Percentiles rank a stretch among this genome's conserved stretches.
Conservation (phyloP, 1,140 invertebrate genomes). For the Cydia pomonella region DNA sequence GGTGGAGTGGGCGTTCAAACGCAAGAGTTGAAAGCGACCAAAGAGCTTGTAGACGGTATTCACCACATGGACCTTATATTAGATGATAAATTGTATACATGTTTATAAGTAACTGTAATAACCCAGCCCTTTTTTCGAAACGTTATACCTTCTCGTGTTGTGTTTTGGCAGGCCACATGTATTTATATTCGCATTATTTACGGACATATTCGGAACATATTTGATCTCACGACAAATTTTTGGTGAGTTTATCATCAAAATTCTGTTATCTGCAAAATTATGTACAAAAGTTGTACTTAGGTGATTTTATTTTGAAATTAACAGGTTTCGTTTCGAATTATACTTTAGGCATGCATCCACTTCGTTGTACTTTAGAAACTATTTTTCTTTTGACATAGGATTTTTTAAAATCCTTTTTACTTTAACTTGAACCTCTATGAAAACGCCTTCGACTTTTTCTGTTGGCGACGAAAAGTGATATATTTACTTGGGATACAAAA, state of each 20-base stretch:
- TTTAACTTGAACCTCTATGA: neutral
- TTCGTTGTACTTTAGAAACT: neutral
- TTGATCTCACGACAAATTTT: neutral
- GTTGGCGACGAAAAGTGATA: slow-evolving; percentile 5
- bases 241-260: neutral
- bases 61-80: no score
- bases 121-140: neutral
- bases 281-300: neutral
- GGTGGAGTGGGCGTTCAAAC: no score
- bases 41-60: no score
- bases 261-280: neutral
- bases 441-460: neutral
- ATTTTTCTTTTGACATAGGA: neutral
- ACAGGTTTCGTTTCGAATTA: neutral
- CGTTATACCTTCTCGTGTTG: neutral
- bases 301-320: neutral
- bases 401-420: neutral
- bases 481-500: no score
- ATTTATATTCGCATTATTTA: slow-evolving; percentile 1
- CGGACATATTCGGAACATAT: neutral
- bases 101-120: neutral
- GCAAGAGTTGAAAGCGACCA: no score
- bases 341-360: neutral
- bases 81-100: neutral
- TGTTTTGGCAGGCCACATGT: slow-evolving; percentile 11